phyloP scores from a whole-genome alignment of 2,888 invertebrate genomes.

The Orchesella flavescens region DNA sequence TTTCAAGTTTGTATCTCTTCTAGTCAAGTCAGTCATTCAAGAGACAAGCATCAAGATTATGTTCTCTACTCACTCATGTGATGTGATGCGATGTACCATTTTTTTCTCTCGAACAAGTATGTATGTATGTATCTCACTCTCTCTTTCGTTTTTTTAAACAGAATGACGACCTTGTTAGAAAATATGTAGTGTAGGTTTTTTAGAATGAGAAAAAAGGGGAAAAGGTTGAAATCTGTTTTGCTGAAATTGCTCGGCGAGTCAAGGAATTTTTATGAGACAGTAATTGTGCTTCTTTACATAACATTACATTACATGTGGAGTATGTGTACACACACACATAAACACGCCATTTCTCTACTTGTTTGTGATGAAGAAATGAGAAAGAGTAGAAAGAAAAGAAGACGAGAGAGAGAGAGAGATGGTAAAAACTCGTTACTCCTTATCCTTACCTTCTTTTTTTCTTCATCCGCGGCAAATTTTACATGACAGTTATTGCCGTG shows the following conservation, averaged over 20 bases:
- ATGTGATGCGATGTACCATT: no score
- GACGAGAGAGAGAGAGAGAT: slow-evolving; percentile 16
- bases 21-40: no score
- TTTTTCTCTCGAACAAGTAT: no score
- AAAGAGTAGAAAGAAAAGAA: slow-evolving; percentile 13
- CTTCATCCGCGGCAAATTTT: slow-evolving; percentile 48
- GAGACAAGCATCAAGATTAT: no score
- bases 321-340: slow-evolving; percentile 11
- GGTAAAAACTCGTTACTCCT: slow-evolving; percentile 44
- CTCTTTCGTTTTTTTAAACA: background rate
- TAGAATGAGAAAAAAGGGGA: background rate
- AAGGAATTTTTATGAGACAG: slow-evolving; percentile 63
- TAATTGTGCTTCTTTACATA: slow-evolving; percentile 56
- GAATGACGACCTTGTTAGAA: no score
- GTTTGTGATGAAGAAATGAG: background rate
- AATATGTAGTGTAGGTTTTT: background rate
- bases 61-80: no score
- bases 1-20: no score
- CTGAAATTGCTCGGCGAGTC: slow-evolving; percentile 16
- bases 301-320: slow-evolving; percentile 41
- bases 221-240: slow-evolving; percentile 28
- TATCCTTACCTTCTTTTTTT: slow-evolving; percentile 39
- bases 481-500: slow-evolving; percentile 62
- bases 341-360: background rate
- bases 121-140: background rate